Base-by-base conservation (phyloP, 1,140 invertebrate genomes). In the Schlechtendalia chinensis region DNA sequence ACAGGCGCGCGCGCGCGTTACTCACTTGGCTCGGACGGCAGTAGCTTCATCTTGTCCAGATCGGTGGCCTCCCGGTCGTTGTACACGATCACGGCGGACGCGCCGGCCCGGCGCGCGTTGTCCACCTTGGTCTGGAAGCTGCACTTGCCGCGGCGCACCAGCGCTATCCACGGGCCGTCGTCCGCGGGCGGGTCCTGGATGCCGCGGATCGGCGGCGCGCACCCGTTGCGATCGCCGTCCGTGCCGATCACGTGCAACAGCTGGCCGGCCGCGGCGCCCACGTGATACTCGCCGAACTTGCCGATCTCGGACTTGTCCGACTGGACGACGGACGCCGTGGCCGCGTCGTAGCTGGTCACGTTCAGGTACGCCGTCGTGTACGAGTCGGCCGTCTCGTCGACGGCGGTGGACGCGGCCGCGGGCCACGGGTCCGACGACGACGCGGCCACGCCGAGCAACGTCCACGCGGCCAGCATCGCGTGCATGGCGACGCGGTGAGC, bases 51-150 rank as follows among this genome's bases (percentile, higher is more conserved):
- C 84, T 90, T 91, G 83, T 93, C 91, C 82, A 93, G 85, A 45
- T 85, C 84, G n/a, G 87, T 86, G 27, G 89, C 88, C 58, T 90
- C 88, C 63, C 90, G 87, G 85, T 92, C 90, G 85, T 93, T 92
- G 86, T 93, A 94, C 16, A 94, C 89, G 50, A 94, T 89, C 19
- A 93, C 90, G 0, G 90, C 93, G 0, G 88, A 88, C 2, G 93
- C 93, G 83, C 91, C 91, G 75, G 88, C 89, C 53, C 86, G 85
- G 84, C 89, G 89, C 19, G 92, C 91, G 85, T 93, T 91, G 82
- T 91, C 88, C 74, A 93, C 88, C 86, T 94, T 94, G 65, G 90
- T 88, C 84, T 93, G 90, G 84, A 93, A 93, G 82, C 91, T 91
- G 85, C 93, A 94, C 24, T 85, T 87, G 32, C 93, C 93, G 22